Evolutionary conservation across 2,888 invertebrate species (phyloP), one percentile per base, ranked within the genome.

Genomic region (Quadriops clusia): DNA sequence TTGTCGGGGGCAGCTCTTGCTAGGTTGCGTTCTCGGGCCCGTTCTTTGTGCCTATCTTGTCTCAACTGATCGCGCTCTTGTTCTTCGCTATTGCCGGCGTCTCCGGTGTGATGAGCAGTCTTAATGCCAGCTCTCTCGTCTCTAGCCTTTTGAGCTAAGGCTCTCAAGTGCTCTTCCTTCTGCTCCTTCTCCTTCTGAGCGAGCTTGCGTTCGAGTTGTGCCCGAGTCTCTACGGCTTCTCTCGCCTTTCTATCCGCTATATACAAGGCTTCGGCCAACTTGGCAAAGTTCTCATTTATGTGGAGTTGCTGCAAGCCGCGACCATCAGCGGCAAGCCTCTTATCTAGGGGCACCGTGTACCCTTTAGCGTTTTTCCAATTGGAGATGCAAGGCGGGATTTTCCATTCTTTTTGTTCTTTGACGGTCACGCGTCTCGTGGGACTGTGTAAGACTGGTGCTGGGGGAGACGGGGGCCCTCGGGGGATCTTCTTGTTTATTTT

Each of bases 291-390:
- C 57, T 99, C 98, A 57, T 97, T 98, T 33, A 99, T 93, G 57
- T 98, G 97, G 3, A 90, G 83, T 53, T 90, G 89, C 52, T 98
- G 98, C 2, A 98, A 65, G 0, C 98, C 98, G 27, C 98, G 70
- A 0, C 98, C 98, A 63, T 98, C 98, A 0, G 98, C 97, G 0
- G 98, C 98, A 37, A 99, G 65, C 37, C 98, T 77, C 63, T 98
- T 98, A 63, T 98, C 97, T 43, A 98, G 62, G 0, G 97, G 97
- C 44, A 98, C 95, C 0, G 97, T 98, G 65, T 94, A 94, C 47
- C 87, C 78, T 60, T 94, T 95, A 3, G 95, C 89, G 60, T 99
- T 98, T 65, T 98, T 98, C 98, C 98, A 99, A 56, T 98, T 98
- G 0, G 90, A 91, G 41, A 99, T 95, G 50, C 97, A 98, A 0